Base-by-base conservation (phyloP, 2,888 invertebrate genomes). In the Dinocampus coccinellae region DNA sequence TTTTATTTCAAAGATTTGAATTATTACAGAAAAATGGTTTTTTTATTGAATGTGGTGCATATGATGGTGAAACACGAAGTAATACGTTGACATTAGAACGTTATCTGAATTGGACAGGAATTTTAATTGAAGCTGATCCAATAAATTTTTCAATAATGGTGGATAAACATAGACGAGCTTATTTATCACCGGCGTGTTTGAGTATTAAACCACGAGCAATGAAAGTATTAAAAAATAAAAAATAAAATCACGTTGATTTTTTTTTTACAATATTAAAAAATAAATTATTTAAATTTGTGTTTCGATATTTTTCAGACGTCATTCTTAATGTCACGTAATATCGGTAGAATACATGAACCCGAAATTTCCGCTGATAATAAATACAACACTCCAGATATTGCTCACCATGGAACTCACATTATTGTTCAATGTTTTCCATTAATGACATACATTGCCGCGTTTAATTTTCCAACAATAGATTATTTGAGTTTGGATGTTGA, bases 401-500 rank as follows among this genome's bases (percentile, higher is more conserved):
- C 78, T 6, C 70, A 83, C 53, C 71, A 47, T 3, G 83, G 83
- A 11, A 24, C 77, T 1, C 84, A 84, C 55, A 80, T 88, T 2
- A 82, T 83, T 39, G 89, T 90, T 1, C 90, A 90, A 77, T 90
- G 90, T 78, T 88, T 90, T 75, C 90, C 90, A 0, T 79, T 90
- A 4, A 88, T 87, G 69, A 87, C 90, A 10, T 88, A 89, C 70
- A 82, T 90, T 73, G 76, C 87, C 3, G 89, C 90, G 1, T 82
- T 90, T n/a, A 88, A 88, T 72, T 78, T 85, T 26, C 87, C 88
- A n/a, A 82, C 84, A 0, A 83, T 90, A 3, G 89, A 90, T 81
- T 90, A 90, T 79, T 89, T 90, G 75, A 90, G 90, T 77, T 83
- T 90, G 24, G 90, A 90, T 76, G 88, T 90, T 11, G 90, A 90